Conservation (phyloP, 2,888 invertebrate species). For the Dryobotodes eremita region DNA sequence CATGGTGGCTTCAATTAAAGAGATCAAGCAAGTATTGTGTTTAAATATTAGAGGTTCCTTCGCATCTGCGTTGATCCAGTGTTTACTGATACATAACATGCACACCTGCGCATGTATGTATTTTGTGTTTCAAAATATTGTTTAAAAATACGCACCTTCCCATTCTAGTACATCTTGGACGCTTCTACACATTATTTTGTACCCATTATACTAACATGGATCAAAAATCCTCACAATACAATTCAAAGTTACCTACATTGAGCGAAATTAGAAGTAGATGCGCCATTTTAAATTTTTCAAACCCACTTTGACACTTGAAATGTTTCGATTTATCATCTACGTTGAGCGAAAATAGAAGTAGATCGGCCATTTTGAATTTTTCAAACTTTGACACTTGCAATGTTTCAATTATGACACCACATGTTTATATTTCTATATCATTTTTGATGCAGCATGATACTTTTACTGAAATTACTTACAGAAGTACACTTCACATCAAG, state of each 20-base stretch:
- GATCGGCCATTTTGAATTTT: conserved; percentile 47
- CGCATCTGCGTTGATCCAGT: background rate
- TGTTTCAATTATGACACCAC: conserved; percentile 45
- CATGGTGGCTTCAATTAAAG: background rate
- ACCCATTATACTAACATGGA: conserved; percentile 42
- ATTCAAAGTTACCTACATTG: conserved; percentile 32
- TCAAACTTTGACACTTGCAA: conserved; percentile 31
- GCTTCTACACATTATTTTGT: conserved; percentile 36
- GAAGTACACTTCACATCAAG: conserved; percentile 54
- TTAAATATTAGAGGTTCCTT: background rate
- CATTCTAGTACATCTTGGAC: conserved; percentile 35
- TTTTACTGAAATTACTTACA: conserved; percentile 47
- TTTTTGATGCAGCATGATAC: conserved; percentile 51
- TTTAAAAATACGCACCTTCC: conserved; percentile 27
- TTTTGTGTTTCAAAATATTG: conserved; percentile 5
- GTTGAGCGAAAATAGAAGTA: conserved; percentile 48
- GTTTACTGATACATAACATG: background rate
- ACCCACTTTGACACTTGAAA: conserved; percentile 1
- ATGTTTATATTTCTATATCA: conserved; percentile 21
- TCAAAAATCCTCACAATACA: conserved; percentile 24
- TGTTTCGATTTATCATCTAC: conserved; percentile 14
- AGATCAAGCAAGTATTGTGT: conserved; percentile 3
- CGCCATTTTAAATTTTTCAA: conserved; percentile 26
- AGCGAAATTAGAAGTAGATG: conserved; percentile 28
- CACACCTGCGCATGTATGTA: background rate